A percentile compares a stretch with the other conserved stretches of the same genome.
These are phyloP conservation scores for Choristoneura rosaceana DNA, from an alignment of 2,888 invertebrate species.

Conservation along the genomic window DNA sequence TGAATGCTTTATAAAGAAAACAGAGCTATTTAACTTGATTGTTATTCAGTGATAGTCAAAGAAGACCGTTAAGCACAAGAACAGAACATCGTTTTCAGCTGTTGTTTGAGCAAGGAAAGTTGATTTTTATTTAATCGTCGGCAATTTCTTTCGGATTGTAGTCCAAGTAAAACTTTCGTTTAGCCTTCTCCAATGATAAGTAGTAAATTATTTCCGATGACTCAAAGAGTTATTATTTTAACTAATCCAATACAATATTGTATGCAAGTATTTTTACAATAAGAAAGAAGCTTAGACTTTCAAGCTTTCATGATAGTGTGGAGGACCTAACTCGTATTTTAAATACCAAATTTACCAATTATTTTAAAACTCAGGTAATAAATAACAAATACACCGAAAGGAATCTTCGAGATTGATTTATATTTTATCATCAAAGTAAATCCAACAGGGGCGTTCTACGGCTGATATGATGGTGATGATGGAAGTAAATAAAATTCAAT, in stretches of 20 bases:
- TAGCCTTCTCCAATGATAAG: constrained; percentile 3
- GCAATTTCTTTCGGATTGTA: constrained; percentile 25
- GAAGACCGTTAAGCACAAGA: constrained; percentile 10
- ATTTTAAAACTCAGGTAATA: neutral
- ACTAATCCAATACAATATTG: neutral
- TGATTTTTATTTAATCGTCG: constrained; percentile 34
- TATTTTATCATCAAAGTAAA: too few species aligned
- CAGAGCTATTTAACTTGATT: constrained; percentile 20
- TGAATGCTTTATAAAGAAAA: constrained; percentile 29
- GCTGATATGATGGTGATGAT: too few species aligned
- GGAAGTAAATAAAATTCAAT: too few species aligned
- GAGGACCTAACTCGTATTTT: too few species aligned
- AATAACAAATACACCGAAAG: neutral
- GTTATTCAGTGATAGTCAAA: constrained; percentile 27
- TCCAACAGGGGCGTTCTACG: too few species aligned
- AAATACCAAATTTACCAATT: too few species aligned
- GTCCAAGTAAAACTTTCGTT: constrained; percentile 24
- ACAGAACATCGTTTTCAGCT: constrained; percentile 14
- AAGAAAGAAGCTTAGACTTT: neutral
- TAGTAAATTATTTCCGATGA: neutral
- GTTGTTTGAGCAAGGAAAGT: constrained; percentile 28
- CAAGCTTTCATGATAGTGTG: neutral
- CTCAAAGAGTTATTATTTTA: neutral
- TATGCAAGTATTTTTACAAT: neutral
- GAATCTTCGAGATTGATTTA: too few species aligned